Evolutionary conservation across 2,797 vertebrate species (phyloP).

Genomic region (Allobates femoralis): DNA sequence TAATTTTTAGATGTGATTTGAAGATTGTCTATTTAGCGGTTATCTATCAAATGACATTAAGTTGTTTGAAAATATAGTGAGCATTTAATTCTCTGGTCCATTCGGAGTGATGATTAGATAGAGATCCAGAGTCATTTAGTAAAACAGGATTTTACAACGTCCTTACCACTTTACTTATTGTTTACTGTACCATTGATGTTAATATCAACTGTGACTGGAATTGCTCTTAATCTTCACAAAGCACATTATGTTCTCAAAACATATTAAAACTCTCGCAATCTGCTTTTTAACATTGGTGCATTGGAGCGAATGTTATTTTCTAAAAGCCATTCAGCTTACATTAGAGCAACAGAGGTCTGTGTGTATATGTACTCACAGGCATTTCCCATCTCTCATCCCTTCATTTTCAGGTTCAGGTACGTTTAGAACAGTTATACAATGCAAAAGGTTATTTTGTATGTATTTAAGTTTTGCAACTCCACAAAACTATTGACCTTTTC

Average conservation of each 20-base stretch:
- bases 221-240: slow-evolving; percentile 1
- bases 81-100: neutral
- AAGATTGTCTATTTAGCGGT: no score
- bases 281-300: neutral
- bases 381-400: neutral
- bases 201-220: neutral
- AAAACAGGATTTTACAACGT: neutral
- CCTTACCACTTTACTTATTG: neutral
- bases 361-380: neutral
- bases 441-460: neutral
- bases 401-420: neutral
- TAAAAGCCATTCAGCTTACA: neutral
- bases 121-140: neutral
- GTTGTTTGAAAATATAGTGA: no score
- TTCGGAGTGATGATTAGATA: neutral
- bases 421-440: neutral
- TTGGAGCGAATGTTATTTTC: slow-evolving; percentile 12
- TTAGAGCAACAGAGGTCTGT: neutral
- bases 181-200: neutral
- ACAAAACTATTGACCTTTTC: slow-evolving; percentile 3
- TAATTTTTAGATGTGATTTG: no score
- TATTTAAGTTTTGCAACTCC: neutral
- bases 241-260: slow-evolving; percentile 1
- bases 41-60: no score
- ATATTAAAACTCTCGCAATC: neutral